A percentile compares a stretch with the other conserved stretches of the same genome.
Evolutionary conservation across 2,113 vertebrate species (phyloP).

Genomic region (Coreoperca whiteheadi): DNA sequence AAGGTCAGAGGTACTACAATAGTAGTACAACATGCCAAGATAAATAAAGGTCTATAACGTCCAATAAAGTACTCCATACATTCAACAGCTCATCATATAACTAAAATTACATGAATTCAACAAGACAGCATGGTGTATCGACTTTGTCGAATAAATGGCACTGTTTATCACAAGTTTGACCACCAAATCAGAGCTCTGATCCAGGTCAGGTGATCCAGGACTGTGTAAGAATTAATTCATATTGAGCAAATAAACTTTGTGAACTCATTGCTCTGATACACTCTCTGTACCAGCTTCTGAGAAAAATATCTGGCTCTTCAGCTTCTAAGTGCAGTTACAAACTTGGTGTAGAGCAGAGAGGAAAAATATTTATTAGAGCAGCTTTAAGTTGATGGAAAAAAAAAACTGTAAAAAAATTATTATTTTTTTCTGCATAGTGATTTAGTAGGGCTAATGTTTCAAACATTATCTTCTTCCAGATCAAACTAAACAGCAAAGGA

Average conservation of each 20-base stretch:
- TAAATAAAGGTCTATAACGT: not conserved
- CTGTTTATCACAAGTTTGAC: no score
- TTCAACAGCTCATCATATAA: no score
- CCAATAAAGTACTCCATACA: no score
- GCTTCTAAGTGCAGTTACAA: no score
- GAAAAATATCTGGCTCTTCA: no score
- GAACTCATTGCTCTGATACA: no score
- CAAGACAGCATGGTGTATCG: not conserved
- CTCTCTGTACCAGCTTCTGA: no score
- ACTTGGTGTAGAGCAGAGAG: not conserved
- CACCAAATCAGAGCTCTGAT: no score
- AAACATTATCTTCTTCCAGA: slow-evolving; percentile 80
- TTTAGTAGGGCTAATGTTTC: not conserved
- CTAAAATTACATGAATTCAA: no score
- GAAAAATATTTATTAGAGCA: not conserved
- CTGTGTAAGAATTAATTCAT: no score
- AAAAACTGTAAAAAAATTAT: not conserved
- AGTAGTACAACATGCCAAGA: not conserved
- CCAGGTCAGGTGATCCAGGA: no score
- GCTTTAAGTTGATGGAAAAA: not conserved
- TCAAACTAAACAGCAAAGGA: slow-evolving; percentile 95
- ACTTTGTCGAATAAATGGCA: not conserved
- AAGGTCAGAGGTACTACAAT: not conserved
- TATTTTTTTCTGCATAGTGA: not conserved
- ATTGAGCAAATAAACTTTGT: no score